A percentile compares a stretch with the other conserved stretches of the same genome.
phyloP scores from a whole-genome alignment of 2,797 vertebrate species.

The Bradypodion pumilum region DNA sequence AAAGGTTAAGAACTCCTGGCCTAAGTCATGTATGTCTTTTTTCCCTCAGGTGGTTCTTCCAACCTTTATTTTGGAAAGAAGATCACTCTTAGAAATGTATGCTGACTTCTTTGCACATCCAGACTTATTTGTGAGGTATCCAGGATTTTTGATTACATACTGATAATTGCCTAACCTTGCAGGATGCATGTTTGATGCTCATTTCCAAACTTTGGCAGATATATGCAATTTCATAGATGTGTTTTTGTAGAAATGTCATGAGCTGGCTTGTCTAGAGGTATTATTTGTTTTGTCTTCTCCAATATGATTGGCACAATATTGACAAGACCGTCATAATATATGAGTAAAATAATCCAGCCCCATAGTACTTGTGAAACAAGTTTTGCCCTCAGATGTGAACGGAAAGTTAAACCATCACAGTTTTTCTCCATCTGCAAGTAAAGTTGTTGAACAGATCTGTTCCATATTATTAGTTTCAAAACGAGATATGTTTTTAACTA shows the following conservation, averaged over 20 bases:
- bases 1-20: background rate
- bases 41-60: conserved; percentile 91
- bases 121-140: conserved; percentile 96
- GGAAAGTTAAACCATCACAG: background rate
- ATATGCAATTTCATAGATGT: background rate
- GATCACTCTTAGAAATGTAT: conserved; percentile 98
- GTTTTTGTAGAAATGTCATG: background rate
- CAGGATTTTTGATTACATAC: conserved; percentile 9
- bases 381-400: background rate
- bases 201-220: background rate
- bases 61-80: conserved; percentile 96
- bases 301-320: background rate
- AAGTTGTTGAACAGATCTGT: background rate
- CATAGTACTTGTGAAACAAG: background rate
- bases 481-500: background rate
- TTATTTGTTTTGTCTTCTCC: background rate
- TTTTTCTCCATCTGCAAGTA: background rate
- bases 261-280: background rate
- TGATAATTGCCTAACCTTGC: background rate
- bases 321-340: background rate
- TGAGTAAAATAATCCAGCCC: background rate
- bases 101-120: conserved; percentile 99
- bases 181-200: background rate
- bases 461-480: conserved; percentile 6
- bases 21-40: conserved; percentile 32